A percentile compares a stretch with the other conserved stretches of the same genome.
phyloP scores from a whole-genome alignment of 2,888 invertebrate genomes.

The Dolichopus griseipennis region DNA sequence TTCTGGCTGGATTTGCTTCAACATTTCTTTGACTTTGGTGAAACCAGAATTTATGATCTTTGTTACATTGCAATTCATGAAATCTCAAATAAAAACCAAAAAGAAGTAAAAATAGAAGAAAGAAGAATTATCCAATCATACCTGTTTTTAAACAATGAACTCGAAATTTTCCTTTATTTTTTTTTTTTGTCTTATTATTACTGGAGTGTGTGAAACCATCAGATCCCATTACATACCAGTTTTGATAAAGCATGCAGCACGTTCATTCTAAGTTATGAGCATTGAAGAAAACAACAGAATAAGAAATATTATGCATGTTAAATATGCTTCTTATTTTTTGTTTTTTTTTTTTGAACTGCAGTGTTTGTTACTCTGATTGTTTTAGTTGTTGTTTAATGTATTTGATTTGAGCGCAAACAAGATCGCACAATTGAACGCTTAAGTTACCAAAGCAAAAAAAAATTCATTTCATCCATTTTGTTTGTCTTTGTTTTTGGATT shows the following conservation, averaged over 20 bases:
- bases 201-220: too few species aligned
- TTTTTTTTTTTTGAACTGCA: neutral
- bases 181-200: too few species aligned
- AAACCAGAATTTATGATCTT: constrained; percentile 1
- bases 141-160: too few species aligned
- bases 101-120: too few species aligned
- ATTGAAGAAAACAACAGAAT: neutral
- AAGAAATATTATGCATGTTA: neutral
- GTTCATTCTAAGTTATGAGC: neutral
- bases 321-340: neutral
- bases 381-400: neutral
- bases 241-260: neutral
- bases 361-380: neutral
- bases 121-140: too few species aligned
- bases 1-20: neutral
- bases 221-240: too few species aligned
- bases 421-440: constrained; percentile 1
- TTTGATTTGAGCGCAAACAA: neutral
- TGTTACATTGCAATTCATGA: neutral
- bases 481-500: too few species aligned
- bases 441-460: neutral
- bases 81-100: neutral
- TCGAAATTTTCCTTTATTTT: too few species aligned
- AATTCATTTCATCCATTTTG: neutral
- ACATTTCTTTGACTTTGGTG: neutral